Base-by-base conservation (phyloP, 2,113 vertebrate genomes). In the Grallaria varia region DNA sequence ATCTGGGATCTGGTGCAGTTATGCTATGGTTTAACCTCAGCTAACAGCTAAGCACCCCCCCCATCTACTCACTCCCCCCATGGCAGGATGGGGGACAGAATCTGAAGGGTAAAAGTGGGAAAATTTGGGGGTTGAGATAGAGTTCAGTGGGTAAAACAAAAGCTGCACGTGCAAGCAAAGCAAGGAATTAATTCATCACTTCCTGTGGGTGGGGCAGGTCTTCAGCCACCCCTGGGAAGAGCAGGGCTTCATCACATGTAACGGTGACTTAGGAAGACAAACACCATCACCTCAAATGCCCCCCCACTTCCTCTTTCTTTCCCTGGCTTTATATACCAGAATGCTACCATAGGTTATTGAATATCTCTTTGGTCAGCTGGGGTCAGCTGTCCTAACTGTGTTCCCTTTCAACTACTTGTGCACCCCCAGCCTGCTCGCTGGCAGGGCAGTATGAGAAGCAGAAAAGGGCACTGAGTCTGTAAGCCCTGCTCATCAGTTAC, bases 271-370 rank as follows among this genome's bases (percentile, higher is more conserved):
- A 25, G 53, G 33, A 74, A 45, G 33, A 37, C 3, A 49, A 81
- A 72, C 2, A 0, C 9, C 21, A 12, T 50, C 6, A 14, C 19
- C 71, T 6, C 11, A 5, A n/a, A 53, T 15, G 3, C 58, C 8
- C 30, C 8, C 30, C 22, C 15, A 58, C 35, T 50, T 50, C 31
- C 23, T 44, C 8, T 24, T 49, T 2, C 10, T 76, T 66, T 15
- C 15, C 4, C 7, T 47, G 66, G 19, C 28, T 89, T 56, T 50
- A 30, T 30, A 2, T 33, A 10, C 47, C 30, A 64, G 49, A 52
- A 44, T 42, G 47, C 24, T 37, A 20, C 30, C 27, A 3, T 6
- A 59, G 1, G 9, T 24, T 63, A 12, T 37, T 45, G 8, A 39
- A 30, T 14, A 27, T 20, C 14, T 19, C n/a, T 47, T 53, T 24